Base-by-base conservation (phyloP, 2,113 vertebrate genomes). In the Saguinus midas region DNA sequence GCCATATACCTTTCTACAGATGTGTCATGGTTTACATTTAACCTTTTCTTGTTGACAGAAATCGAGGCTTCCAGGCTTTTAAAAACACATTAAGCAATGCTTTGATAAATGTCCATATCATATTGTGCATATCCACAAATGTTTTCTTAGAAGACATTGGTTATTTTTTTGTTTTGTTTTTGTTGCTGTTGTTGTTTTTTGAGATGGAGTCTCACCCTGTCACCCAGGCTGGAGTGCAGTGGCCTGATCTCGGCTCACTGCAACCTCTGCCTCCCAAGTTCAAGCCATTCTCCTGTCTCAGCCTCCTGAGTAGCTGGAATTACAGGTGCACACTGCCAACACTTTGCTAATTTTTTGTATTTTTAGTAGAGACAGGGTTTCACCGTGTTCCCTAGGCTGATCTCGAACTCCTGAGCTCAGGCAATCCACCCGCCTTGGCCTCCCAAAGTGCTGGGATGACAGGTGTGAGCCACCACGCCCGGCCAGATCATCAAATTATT, bases 381-480 rank as follows among this genome's bases (percentile, higher is more conserved):
- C 6, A 68, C 14, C 66, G 3, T 18, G 66, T 68, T 68, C 32
- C 5, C 16, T 14, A 68, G 14, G 66, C 66, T n/a, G 66, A 32
- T 18, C 66, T 68, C 3, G 14, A 68, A n/a, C 66, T 68, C 66
- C 66, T 35, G 32, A 35, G 29, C 16, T 68, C 66, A n/a, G 66
- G 32, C 29, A 7, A 68, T n/a, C 66, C 32, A 17, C 6, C 66
- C 14, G 32, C 66, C 32, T n/a, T 0, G 0, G 16, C 66, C 66
- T 68, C 66, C 32, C 16, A 8, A n/a, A 35, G 29, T 35, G 66
- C 66, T n/a, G 66, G 27, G 32, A n/a, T 35, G n/a, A 68, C 66
- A 68, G 29, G 1, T 16, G 29, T 64, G 27, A 64, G 61, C 27
- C 12, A 32, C 32, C 16, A 0, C 16, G 16, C 7, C 14, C 1